Conservation (phyloP, 2,113 vertebrate genomes). For the Microtus ochrogaster region DNA sequence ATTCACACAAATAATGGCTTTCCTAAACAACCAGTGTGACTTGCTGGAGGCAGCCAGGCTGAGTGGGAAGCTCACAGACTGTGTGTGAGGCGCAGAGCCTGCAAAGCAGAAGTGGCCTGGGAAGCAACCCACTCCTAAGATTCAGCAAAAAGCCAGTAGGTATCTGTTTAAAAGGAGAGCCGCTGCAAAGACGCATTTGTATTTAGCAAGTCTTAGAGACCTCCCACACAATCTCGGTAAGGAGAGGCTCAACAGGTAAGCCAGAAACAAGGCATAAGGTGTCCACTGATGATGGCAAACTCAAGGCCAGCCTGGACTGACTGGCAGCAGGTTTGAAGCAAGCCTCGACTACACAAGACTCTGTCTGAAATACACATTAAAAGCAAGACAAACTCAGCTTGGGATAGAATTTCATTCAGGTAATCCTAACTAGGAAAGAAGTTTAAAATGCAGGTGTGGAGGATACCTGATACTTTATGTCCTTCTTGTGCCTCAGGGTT, state of each 20-base stretch:
- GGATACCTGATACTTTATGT: background rate
- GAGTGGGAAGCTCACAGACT: background rate
- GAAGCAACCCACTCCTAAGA: background rate
- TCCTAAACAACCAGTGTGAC: background rate
- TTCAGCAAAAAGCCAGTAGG: background rate
- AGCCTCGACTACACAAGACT: background rate
- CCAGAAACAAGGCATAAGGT: background rate
- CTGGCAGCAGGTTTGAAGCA: background rate
- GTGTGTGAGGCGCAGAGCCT: background rate
- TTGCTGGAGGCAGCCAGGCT: background rate
- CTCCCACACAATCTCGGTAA: background rate
- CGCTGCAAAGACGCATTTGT: background rate
- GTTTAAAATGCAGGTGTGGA: background rate
- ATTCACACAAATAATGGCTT: background rate
- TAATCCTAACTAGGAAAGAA: background rate
- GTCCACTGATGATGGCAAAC: background rate
- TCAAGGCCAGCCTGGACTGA: background rate
- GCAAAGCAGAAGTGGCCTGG: background rate
- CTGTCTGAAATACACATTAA: background rate
- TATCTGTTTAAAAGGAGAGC: background rate
- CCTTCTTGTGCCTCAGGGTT: background rate
- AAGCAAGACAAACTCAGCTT: background rate
- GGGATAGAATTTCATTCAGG: background rate
- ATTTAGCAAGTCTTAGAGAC: background rate
- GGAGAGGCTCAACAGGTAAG: background rate